Evolutionary conservation across 2,797 vertebrate species (phyloP).

Genomic region (Bufotes viridis): DNA sequence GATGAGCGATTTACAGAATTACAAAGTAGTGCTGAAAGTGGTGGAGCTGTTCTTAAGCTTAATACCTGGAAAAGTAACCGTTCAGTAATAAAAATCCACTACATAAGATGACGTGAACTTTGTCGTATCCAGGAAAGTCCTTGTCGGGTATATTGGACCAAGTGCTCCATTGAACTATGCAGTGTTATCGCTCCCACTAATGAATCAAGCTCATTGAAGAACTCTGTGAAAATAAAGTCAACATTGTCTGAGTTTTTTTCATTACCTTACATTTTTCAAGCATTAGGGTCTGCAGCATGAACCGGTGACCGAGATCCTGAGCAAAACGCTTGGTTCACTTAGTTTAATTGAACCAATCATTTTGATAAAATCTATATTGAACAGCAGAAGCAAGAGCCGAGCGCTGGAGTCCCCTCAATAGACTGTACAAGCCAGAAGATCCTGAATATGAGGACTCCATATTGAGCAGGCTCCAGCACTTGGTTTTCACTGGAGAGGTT

Average conservation of each 20-base stretch:
- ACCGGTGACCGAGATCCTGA: no score
- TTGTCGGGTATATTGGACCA: constrained; percentile 96
- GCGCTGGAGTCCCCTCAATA: no score
- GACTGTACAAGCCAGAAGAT: no score
- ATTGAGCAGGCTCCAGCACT: no score
- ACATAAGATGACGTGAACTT: constrained; percentile 83
- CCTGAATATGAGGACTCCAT: no score
- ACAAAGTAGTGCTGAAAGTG: constrained; percentile 68
- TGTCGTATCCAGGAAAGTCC: constrained; percentile 97
- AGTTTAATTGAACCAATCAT: no score
- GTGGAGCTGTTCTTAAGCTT: constrained; percentile 71
- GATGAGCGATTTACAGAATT: constrained; percentile 71
- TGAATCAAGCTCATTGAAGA: constrained; percentile 97
- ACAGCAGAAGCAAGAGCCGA: no score
- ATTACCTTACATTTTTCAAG: background rate
- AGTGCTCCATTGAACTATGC: constrained; percentile 94
- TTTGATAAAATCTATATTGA: no score
- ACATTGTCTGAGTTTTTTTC: background rate
- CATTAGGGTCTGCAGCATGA: background rate
- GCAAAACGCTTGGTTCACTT: no score
- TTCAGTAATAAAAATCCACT: constrained; percentile 69
- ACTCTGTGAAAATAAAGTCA: constrained; percentile 77
- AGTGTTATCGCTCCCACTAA: constrained; percentile 95
- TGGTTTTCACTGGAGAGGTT: no score
- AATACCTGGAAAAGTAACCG: constrained; percentile 74